Conservation (phyloP, 2,888 invertebrate species). For the Agrochola macilenta region DNA sequence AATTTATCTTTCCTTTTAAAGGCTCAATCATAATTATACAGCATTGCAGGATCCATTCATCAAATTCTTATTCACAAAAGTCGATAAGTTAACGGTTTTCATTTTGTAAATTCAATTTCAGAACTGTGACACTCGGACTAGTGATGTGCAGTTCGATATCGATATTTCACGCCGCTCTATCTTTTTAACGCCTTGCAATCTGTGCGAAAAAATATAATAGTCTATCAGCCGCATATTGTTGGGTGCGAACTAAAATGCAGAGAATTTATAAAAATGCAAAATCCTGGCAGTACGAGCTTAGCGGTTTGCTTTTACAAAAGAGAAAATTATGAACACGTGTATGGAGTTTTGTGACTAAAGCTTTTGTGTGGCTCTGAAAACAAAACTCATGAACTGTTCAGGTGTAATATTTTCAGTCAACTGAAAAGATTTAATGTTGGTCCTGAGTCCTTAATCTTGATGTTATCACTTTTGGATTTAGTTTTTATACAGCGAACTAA, state of each 20-base stretch:
- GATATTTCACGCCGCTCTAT: slow-evolving; percentile 56
- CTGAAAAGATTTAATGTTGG: slow-evolving; percentile 18
- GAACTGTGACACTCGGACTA: slow-evolving; percentile 76
- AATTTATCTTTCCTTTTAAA: slow-evolving; percentile 67
- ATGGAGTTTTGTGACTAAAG: slow-evolving; percentile 37
- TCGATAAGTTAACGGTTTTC: slow-evolving; percentile 86
- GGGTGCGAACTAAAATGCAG: slow-evolving; percentile 36
- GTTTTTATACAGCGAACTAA: background rate
- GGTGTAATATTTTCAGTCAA: slow-evolving; percentile 12
- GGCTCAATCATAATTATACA: slow-evolving; percentile 71
- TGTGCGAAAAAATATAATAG: slow-evolving; percentile 46
- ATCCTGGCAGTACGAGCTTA: slow-evolving; percentile 27
- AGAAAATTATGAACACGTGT: slow-evolving; percentile 46
- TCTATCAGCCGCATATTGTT: slow-evolving; percentile 48
- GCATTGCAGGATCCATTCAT: slow-evolving; percentile 81
- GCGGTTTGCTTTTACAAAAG: slow-evolving; percentile 33
- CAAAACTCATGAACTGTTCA: slow-evolving; percentile 33
- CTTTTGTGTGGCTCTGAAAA: slow-evolving; percentile 38
- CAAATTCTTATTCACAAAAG: slow-evolving; percentile 84
- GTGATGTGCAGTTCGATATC: slow-evolving; percentile 65
- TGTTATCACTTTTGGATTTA: background rate
- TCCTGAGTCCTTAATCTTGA: background rate
- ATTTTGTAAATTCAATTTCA: slow-evolving; percentile 86
- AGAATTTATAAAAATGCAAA: slow-evolving; percentile 50
- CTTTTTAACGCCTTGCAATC: slow-evolving; percentile 57